Percentiles rank a stretch among this genome's conserved stretches.
These are phyloP conservation scores for Dryobates pubescens DNA, from an alignment of 2,797 vertebrate species.

Conservation along the genomic window DNA sequence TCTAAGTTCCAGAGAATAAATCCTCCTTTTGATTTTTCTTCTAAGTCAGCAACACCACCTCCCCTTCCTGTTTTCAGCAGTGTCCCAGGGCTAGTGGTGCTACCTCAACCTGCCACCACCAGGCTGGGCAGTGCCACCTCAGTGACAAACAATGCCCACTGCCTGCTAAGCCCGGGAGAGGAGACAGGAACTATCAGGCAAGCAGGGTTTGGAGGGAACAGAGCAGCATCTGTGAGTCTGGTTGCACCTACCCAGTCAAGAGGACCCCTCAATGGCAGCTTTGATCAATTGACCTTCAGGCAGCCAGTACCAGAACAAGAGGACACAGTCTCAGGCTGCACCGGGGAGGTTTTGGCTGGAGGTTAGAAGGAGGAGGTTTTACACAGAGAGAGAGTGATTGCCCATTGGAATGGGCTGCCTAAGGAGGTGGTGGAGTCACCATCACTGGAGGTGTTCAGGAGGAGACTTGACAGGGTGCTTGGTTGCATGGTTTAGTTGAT, in stretches of 20 bases:
- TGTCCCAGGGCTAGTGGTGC: accelerated
- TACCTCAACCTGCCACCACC: accelerated
- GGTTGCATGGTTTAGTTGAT: too few relatives aligned
- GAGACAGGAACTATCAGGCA: background rate
- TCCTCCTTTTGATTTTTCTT: background rate
- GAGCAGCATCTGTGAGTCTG: background rate
- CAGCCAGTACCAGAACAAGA: too few relatives aligned
- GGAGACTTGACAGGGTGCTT: too few relatives aligned
- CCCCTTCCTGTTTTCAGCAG: background rate
- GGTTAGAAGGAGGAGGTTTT: too few relatives aligned
- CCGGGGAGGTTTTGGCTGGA: too few relatives aligned
- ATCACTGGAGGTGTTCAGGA: too few relatives aligned
- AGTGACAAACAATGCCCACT: accelerated
- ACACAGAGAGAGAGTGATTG: too few relatives aligned
- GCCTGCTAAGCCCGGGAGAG: background rate
- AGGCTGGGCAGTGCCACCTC: background rate
- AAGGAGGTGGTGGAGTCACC: too few relatives aligned
- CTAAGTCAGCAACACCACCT: background rate
- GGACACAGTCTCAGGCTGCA: too few relatives aligned
- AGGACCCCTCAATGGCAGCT: background rate
- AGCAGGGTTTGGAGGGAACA: background rate
- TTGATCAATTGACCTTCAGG: background rate
- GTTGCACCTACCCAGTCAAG: background rate
- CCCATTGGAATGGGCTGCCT: too few relatives aligned
- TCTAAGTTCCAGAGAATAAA: background rate